Evolutionary conservation across 2,113 vertebrate genomes (phyloP).

Genomic region (Castor canadensis): DNA sequence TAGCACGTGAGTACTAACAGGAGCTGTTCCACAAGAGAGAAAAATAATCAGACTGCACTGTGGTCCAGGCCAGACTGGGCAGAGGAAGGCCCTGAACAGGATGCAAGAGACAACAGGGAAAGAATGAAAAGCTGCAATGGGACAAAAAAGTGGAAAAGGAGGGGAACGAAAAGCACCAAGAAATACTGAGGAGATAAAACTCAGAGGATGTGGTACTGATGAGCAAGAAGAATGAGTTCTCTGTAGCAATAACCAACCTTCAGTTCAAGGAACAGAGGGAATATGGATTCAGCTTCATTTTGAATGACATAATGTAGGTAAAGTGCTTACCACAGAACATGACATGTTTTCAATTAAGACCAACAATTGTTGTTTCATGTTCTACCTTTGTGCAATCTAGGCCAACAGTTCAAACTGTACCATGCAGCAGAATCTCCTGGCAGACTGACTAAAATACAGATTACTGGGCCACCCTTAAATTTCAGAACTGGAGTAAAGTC

Average conservation of each 20-base stretch:
- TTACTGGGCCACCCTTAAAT: not conserved
- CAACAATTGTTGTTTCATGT: not conserved
- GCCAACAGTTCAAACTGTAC: not conserved
- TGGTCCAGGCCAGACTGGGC: not conserved
- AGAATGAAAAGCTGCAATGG: not conserved
- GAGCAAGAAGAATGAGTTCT: not conserved
- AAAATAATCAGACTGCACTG: not conserved
- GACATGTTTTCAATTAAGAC: not conserved
- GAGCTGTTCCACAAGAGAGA: not conserved
- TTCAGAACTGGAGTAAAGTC: not conserved
- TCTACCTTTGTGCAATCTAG: not conserved
- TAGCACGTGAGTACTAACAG: not conserved
- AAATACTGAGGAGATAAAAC: not conserved
- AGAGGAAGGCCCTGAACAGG: not conserved
- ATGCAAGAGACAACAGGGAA: not conserved
- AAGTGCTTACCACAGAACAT: not conserved
- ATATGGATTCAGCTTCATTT: not conserved
- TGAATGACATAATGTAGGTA: not conserved
- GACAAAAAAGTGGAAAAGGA: not conserved
- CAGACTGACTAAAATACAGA: not conserved
- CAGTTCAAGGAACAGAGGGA: not conserved
- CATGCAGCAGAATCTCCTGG: not conserved
- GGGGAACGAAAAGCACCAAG: not conserved
- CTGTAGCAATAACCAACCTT: not conserved
- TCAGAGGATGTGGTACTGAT: not conserved